These are phyloP conservation scores for Coregonus clupeaformis DNA, from an alignment of 2,113 vertebrate species.

Conservation along the genomic window DNA sequence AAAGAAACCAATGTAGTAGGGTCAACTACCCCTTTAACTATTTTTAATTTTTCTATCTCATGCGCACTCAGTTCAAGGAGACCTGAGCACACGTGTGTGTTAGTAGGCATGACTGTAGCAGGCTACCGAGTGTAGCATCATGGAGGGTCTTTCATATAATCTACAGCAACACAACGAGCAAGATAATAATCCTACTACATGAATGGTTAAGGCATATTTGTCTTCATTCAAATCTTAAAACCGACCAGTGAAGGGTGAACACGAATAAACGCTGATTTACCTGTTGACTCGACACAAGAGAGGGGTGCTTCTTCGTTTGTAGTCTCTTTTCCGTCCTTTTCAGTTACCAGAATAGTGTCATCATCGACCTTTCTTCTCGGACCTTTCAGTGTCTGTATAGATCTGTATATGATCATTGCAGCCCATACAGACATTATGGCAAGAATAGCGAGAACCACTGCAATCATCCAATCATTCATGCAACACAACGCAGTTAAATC, in stretches of 20 bases:
- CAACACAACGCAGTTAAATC: constrained; percentile 1
- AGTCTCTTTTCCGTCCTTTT: constrained; percentile 8
- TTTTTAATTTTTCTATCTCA: neutral
- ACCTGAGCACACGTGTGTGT: neutral
- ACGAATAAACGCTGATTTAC: constrained; percentile 35
- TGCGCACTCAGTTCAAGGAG: neutral
- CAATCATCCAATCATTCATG: neutral
- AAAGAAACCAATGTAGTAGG: too few relatives aligned
- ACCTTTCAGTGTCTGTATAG: constrained; percentile 38
- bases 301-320: neutral
- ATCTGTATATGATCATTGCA: constrained; percentile 55
- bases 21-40: too few relatives aligned
- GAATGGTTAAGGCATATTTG: neutral
- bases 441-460: constrained; percentile 1
- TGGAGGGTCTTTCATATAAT: neutral
- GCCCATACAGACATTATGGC: constrained; percentile 4
- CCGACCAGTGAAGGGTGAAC: neutral
- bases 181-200: neutral
- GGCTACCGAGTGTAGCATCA: too few relatives aligned
- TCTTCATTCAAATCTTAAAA: neutral
- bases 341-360: neutral
- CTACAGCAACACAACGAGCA: neutral
- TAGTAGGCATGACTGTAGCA: neutral
- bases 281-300: constrained; percentile 42
- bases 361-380: constrained; percentile 50